These are phyloP conservation scores for Ailurus styani DNA, from an alignment of 2,113 vertebrate species.

Conservation along the genomic window DNA sequence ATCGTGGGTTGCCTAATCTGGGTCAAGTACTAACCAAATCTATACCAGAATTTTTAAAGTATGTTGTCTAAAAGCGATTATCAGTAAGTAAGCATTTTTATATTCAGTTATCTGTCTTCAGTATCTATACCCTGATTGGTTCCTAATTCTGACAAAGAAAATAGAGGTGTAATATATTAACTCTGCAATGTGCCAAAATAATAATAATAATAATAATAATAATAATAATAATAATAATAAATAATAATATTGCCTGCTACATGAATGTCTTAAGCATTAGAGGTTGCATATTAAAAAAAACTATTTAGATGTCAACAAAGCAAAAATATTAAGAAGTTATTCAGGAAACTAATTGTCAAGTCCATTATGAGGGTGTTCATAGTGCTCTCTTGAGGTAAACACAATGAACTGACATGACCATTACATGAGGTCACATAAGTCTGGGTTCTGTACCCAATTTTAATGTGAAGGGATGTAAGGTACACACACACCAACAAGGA, in stretches of 20 bases:
- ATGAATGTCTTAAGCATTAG: not conserved
- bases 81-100: not conserved
- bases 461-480: not conserved
- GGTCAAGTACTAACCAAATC: not conserved
- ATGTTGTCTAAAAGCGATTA: not conserved
- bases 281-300: not conserved
- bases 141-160: not conserved
- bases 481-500: not conserved
- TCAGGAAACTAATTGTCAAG: not conserved
- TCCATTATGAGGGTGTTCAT: not conserved
- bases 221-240: not conserved
- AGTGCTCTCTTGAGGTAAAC: not conserved
- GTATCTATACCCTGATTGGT: not conserved
- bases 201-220: not conserved
- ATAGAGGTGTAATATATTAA: not conserved
- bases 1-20: not conserved
- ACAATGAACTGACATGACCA: not conserved
- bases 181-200: not conserved
- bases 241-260: not conserved
- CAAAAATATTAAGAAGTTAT: not conserved
- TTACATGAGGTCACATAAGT: not conserved
- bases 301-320: not conserved
- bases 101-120: not conserved
- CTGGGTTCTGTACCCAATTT: not conserved
- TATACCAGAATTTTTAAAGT: not conserved